Base-by-base conservation (phyloP, 2,888 invertebrate genomes). In the Microctonus aethiopoides region DNA sequence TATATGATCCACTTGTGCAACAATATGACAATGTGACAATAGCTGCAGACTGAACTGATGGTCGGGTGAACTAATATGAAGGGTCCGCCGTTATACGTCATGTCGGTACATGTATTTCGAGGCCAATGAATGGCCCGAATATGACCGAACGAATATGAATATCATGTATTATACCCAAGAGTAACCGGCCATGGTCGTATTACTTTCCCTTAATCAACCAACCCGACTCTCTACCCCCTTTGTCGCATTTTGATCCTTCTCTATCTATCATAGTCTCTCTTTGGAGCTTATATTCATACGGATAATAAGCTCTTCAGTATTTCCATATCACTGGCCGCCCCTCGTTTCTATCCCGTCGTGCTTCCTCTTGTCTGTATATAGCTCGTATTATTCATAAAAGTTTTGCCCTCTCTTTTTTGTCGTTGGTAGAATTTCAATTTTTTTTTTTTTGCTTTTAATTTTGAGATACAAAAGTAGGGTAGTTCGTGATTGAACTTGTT, bases 21-120 rank as follows among this genome's bases (percentile, higher is more conserved):
- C 72, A 73, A 78, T 72, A 76, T 77, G 74, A 77, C 79, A 74
- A 78, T 76, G 70, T 76, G 75, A 79, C 79, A 80, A 79, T 77
- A 71, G 75, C 75, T 69, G 74, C 59, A 68, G 69, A 70, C 67
- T 71, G 70, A 46, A 46, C n/a, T 46, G 46, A 46, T 46, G 46
- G 46, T 46, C 74, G 74, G 76, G 79, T 79, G 76, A 70, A 76
- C 77, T 78, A 80, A 80, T 81, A 77, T 76, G 75, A 77, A 77
- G 78, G 79, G 76, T 72, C 65, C 69, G 73, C 67, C 51, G 29
- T n/a, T 46, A 16, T 46, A 46, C 16, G n/a, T 46, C 46, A 51
- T 70, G 61, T 68, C 62, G 62, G 75, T 75, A 74, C 74, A 72
- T 77, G 70, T 78, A 78, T 76, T 76, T 67, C 70, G 29, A 20